Base-by-base conservation (phyloP, 2,888 invertebrate species). In the Synanthedon tipuliformis region DNA sequence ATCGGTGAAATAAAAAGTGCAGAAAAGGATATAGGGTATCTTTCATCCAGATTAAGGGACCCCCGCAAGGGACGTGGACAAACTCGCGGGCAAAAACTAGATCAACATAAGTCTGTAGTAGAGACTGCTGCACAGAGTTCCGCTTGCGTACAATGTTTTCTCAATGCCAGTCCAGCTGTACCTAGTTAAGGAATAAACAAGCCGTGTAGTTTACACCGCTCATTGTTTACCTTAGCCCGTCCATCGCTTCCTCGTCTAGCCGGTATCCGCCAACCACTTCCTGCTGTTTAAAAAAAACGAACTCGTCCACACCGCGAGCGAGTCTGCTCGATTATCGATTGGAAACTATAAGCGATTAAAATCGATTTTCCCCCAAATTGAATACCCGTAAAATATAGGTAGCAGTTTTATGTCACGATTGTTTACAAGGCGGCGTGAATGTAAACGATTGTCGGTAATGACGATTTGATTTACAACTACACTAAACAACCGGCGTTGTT, bases 301-400 rank as follows among this genome's bases (percentile, higher is more conserved):
- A 67, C 68, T 61, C 61, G 55, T 56, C 57, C 56, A 58, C 62
- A 68, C 63, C 62, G 65, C 78, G 75, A 72, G 77, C 84, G 71
- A 85, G 71, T 85, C 78, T 81, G 73, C 72, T 61, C 74, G 67
- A n/a, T 71, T 65, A 78, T 75, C 81, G 81, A 84, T 83, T 78
- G 72, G 73, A 82, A 80, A 73, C 63, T 75, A 34, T 34, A 67
- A 78, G 87, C 87, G 84, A 87, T 86, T 87, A 86, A 86, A 86
- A 87, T 84, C 85, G 86, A 86, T 87, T 85, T 86, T 86, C 84
- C 87, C 80, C 81, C 81, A 83, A 85, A 86, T 85, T 79, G 76
- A 79, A 83, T 74, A 78, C 73, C 75, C 84, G 78, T 86, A 76
- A 86, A 86, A 80, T 69, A 73, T 80, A 81, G 83, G 83, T 78